Base-by-base conservation (phyloP, 2,797 vertebrate species). In the Arnoldichthys spilopterus region DNA sequence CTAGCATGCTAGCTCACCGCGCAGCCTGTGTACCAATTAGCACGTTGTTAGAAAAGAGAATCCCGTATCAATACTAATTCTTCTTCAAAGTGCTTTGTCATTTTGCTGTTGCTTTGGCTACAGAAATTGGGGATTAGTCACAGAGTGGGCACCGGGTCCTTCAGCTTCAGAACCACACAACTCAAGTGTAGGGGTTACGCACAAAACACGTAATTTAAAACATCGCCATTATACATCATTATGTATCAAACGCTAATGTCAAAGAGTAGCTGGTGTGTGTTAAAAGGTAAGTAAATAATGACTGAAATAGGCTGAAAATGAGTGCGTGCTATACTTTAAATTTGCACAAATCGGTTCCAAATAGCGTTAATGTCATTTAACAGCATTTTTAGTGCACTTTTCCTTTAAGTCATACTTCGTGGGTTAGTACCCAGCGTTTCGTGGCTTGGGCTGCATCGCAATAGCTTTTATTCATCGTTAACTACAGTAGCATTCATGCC, bases 41-140 rank as follows among this genome's bases (percentile, higher is more conserved):
- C 11, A 34, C 68, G 24, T 22, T 9, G 15, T 54, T 71, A 54
- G 32, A 71, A 71, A 51, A n/a, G 67, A 69, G 47, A 54, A 20
- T 51, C 30, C 37, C 32, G 40, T n/a, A 32, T 28, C 66, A 49
- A 11, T 69, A 30, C 28, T 49, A 30, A 30, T 51, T 69, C 28
- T 20, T 62, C 59, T 49, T 47, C 24, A 28, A 18, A 30, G 66
- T 12, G 26, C 26, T 69, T 43, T 49, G 45, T 30, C 47, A 30
- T 69, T 49, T 69, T 45, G 9, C 47, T 51, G 45, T 28, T 68
- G 66, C 24, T 68, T 69, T 53, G 30, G 28, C 18, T 71, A 54
- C 30, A 34, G 30, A 32, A 53, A 53, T 6, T 15, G 34, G 47
- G 26, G 16, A 70, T 70, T 53, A 22, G 24, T 18, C 43, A 49